Conservation (phyloP, 1,140 invertebrate species). For the Charaxes varanes region DNA sequence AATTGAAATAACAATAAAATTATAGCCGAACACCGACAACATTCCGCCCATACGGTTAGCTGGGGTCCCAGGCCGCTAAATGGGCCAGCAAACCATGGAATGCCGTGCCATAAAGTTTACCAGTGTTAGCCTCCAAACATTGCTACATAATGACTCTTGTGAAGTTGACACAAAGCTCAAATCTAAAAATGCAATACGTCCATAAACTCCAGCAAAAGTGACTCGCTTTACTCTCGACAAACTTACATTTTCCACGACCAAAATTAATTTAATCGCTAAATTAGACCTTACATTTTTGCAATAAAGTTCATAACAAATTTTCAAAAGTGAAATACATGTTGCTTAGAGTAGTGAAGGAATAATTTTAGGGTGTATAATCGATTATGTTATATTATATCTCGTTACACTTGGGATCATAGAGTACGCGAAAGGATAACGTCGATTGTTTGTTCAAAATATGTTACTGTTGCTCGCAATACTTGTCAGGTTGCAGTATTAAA, state of each 20-base stretch:
- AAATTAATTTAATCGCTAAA: too few relatives aligned
- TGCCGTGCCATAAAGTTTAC: conserved; percentile 14
- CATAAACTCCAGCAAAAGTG: too few relatives aligned
- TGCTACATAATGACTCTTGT: neutral
- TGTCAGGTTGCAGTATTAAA: neutral
- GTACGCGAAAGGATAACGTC: conserved; percentile 34
- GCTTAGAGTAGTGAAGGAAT: conserved; percentile 30
- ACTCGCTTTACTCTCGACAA: too few relatives aligned
- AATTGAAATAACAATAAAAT: conserved; percentile 66
- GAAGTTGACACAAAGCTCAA: too few relatives aligned
- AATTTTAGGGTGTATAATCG: conserved; percentile 61
- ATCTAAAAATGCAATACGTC: too few relatives aligned
- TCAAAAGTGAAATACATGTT: neutral
- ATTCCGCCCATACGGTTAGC: conserved; percentile 52
- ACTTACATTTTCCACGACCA: too few relatives aligned
- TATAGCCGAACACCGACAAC: conserved; percentile 51
- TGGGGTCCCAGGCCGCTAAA: conserved; percentile 37
- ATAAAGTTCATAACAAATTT: conserved; percentile 1
- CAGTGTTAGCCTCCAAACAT: too few relatives aligned
- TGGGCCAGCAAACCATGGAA: conserved; percentile 48
- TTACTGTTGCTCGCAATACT: conserved; percentile 8
- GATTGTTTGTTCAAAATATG: conserved; percentile 38
- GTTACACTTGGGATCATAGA: conserved; percentile 45
- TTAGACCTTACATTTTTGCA: neutral
- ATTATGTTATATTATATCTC: conserved; percentile 56